Percentiles rank a stretch among this genome's conserved stretches.
Conservation (phyloP, 2,888 invertebrate genomes). For the Meteorus colon region DNA sequence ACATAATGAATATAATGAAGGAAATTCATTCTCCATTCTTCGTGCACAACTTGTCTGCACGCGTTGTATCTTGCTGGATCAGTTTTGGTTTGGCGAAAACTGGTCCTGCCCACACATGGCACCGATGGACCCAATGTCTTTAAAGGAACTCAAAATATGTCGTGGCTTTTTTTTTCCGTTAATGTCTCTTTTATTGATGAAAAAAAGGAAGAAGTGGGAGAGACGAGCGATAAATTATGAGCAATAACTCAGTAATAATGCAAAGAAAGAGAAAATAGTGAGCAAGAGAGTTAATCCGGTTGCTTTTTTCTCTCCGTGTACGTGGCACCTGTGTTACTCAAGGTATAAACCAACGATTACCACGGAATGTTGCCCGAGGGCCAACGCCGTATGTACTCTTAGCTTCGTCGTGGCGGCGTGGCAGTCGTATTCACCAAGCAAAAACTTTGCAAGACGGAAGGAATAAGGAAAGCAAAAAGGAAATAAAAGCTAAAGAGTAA, state of each 20-base stretch:
- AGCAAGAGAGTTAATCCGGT: slow-evolving; percentile 22
- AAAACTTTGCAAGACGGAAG: background rate
- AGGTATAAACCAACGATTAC: slow-evolving; percentile 70
- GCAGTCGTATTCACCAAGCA: slow-evolving; percentile 10
- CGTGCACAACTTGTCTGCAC: background rate
- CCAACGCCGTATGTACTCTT: slow-evolving; percentile 59
- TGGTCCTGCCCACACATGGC: slow-evolving; percentile 64
- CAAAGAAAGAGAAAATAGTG: slow-evolving; percentile 25
- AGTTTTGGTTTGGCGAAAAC: slow-evolving; percentile 57
- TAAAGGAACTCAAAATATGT: slow-evolving; percentile 14
- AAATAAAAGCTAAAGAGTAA: background rate
- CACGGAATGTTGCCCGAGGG: slow-evolving; percentile 71
- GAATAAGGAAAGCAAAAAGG: background rate
- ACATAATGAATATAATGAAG: background rate
- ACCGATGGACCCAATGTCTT: slow-evolving; percentile 50
- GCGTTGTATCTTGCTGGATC: slow-evolving; percentile 62
- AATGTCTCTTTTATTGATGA: slow-evolving; percentile 11
- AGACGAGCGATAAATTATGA: slow-evolving; percentile 4
- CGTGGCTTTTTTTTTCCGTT: background rate
- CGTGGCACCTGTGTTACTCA: slow-evolving; percentile 72
- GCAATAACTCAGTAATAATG: slow-evolving; percentile 33
- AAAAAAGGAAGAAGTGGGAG: background rate
- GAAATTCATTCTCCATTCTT: slow-evolving; percentile 38
- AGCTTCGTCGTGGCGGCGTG: slow-evolving; percentile 19
- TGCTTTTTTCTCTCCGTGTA: slow-evolving; percentile 6